phyloP scores from a whole-genome alignment of 1,140 invertebrate species.

The Papilio glaucus region DNA sequence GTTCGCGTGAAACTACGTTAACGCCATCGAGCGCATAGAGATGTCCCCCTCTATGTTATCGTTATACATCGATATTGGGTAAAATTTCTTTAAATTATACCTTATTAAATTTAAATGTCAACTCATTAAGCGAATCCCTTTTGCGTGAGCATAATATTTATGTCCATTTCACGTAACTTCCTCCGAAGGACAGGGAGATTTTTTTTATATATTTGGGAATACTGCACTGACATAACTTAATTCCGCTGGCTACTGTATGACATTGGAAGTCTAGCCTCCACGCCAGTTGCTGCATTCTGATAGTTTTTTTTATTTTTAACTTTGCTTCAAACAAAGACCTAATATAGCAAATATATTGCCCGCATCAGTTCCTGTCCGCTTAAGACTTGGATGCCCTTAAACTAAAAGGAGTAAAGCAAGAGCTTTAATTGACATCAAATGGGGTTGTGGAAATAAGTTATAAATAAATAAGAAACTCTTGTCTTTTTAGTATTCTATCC shows the following conservation, averaged over 20 bases:
- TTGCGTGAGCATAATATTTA: neutral
- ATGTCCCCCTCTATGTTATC: neutral
- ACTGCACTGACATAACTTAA: neutral
- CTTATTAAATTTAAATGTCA: neutral
- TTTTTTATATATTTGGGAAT: neutral
- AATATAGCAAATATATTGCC: too few species aligned
- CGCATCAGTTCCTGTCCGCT: too few species aligned
- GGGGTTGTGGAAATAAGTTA: too few species aligned
- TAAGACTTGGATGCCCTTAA: too few species aligned
- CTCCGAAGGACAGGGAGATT: neutral
- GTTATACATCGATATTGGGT: neutral
- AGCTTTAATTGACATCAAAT: too few species aligned
- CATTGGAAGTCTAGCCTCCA: too few species aligned
- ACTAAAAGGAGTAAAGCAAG: too few species aligned
- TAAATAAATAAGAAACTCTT: too few species aligned
- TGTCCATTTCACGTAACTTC: neutral
- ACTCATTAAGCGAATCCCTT: neutral
- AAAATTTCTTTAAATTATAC: neutral
- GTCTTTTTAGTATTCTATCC: constrained; percentile 20
- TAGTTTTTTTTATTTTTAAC: too few species aligned
- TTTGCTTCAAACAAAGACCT: too few species aligned
- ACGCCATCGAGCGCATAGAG: constrained; percentile 40
- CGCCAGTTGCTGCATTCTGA: too few species aligned
- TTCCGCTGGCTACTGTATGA: too few species aligned
- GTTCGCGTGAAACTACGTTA: constrained; percentile 58